These are phyloP conservation scores for Stictonetta naevosa DNA, from an alignment of 2,113 vertebrate genomes.

Conservation along the genomic window DNA sequence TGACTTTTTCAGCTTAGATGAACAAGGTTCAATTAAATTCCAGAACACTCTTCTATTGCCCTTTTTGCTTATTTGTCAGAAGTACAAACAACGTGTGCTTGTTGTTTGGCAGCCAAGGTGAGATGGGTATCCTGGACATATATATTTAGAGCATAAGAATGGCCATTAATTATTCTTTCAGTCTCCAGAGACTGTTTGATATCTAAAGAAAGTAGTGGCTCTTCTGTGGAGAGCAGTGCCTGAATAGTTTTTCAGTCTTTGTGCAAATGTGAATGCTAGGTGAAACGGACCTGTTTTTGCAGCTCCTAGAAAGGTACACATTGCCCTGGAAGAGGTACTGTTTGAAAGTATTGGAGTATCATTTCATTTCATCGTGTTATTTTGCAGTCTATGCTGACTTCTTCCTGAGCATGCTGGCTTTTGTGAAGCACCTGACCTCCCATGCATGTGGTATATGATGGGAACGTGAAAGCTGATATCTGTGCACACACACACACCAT, in stretches of 20 bases:
- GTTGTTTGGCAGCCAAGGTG: background rate
- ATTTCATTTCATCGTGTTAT: background rate
- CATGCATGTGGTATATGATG: background rate
- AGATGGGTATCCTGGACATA: background rate
- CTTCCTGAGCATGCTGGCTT: background rate
- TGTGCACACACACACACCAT: too few species aligned
- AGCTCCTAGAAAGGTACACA: background rate
- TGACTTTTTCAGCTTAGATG: background rate
- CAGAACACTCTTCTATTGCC: background rate
- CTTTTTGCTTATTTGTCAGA: accelerated
- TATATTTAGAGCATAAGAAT: background rate
- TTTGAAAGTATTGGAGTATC: background rate
- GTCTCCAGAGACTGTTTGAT: background rate
- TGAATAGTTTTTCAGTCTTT: background rate
- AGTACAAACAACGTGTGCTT: background rate
- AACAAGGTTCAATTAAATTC: background rate
- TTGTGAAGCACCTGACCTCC: background rate
- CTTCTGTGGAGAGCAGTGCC: background rate
- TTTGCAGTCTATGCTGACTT: background rate
- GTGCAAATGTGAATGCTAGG: background rate
- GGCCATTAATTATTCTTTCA: background rate
- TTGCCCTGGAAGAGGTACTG: background rate
- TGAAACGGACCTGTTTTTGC: background rate
- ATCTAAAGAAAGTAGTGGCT: background rate
- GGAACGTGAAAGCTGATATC: background rate